These are phyloP conservation scores for Thelaira solivaga DNA, from an alignment of 2,888 invertebrate genomes.

Conservation along the genomic window DNA sequence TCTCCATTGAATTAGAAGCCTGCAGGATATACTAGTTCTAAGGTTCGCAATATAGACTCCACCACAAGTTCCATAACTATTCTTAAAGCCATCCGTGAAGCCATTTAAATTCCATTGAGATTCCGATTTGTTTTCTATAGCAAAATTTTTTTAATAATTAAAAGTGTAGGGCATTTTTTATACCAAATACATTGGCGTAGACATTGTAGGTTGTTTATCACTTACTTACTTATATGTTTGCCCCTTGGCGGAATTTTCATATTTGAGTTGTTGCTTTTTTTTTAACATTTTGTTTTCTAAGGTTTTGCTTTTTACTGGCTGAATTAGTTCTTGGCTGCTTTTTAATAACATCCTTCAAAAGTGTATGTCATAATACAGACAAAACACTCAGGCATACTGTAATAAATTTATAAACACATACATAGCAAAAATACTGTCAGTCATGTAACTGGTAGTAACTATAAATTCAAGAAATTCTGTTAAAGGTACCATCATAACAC, in stretches of 20 bases:
- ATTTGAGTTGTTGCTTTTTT: slow-evolving; percentile 18
- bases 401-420: neutral
- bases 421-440: neutral
- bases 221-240: neutral
- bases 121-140: too few relatives aligned
- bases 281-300: neutral
- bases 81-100: too few relatives aligned
- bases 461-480: neutral
- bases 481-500: slow-evolving; percentile 27
- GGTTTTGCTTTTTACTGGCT: neutral
- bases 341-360: neutral
- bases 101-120: too few relatives aligned
- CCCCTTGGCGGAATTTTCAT: slow-evolving; percentile 13
- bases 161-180: neutral
- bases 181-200: too few relatives aligned
- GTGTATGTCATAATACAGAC: neutral
- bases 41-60: too few relatives aligned
- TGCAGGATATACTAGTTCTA: too few relatives aligned
- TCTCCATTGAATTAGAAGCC: too few relatives aligned
- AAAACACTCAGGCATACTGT: neutral
- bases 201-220: neutral
- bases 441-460: neutral
- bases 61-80: too few relatives aligned
- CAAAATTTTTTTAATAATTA: too few relatives aligned
- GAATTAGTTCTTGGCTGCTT: neutral